These are phyloP conservation scores for Mya arenaria DNA, from an alignment of 1,140 invertebrate species.

Conservation along the genomic window DNA sequence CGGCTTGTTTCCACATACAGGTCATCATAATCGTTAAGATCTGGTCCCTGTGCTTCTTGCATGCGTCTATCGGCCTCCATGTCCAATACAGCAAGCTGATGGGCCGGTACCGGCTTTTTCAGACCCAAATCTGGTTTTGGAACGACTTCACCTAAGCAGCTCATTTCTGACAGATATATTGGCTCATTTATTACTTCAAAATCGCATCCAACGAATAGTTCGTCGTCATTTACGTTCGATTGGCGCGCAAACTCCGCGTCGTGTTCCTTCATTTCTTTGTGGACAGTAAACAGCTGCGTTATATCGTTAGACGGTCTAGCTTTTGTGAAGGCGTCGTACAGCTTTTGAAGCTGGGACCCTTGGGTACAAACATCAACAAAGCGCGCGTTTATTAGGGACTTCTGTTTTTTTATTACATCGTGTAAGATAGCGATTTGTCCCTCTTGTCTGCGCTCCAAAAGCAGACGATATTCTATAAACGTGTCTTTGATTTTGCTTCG, in stretches of 20 bases:
- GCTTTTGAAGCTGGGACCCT: conserved; percentile 73
- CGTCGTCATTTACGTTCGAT: conserved; percentile 69
- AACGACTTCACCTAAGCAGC: conserved; percentile 71
- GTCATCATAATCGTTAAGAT: conserved; percentile 48
- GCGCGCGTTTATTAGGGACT: conserved; percentile 68
- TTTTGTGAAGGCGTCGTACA: conserved; percentile 71
- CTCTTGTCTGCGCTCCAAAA: conserved; percentile 74
- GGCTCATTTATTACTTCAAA: conserved; percentile 72
- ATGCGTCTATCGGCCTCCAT: conserved; percentile 60
- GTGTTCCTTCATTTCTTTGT: conserved; percentile 72
- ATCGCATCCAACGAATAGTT: conserved; percentile 68
- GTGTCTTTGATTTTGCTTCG: conserved; percentile 74
- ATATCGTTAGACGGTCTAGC: conserved; percentile 70
- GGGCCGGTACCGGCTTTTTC: conserved; percentile 69
- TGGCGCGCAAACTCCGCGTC: conserved; percentile 66
- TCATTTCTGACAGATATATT: conserved; percentile 71
- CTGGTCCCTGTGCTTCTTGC: conserved; percentile 23
- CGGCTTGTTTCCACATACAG: neutral
- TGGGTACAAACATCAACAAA: conserved; percentile 72
- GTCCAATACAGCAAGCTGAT: conserved; percentile 70
- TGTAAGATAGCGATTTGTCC: conserved; percentile 67
- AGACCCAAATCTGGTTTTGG: conserved; percentile 63
- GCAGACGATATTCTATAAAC: conserved; percentile 76
- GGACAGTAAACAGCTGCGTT: conserved; percentile 70
- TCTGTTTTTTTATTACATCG: conserved; percentile 72